Evolutionary conservation across 2,888 invertebrate species (phyloP).

Genomic region (Aphrophora alni): DNA sequence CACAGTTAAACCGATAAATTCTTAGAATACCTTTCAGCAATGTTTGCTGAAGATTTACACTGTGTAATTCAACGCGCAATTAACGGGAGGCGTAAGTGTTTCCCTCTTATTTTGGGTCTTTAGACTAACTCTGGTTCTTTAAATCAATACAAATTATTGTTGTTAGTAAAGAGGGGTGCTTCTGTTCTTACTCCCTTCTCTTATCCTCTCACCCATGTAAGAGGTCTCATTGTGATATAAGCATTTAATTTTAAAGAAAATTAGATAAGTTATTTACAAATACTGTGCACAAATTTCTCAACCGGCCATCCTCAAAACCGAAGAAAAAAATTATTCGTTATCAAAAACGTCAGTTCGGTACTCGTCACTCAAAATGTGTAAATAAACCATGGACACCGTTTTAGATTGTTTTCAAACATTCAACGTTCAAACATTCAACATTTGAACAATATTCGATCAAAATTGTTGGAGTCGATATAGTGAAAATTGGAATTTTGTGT

Average conservation of each 20-base stretch:
- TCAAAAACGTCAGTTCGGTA: too few relatives aligned
- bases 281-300: too few relatives aligned
- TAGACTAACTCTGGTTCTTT: background rate
- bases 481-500: too few relatives aligned
- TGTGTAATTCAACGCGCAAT: background rate
- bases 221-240: background rate
- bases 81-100: background rate
- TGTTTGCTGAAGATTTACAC: background rate
- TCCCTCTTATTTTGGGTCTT: background rate
- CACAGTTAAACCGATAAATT: background rate
- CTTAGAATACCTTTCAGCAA: background rate
- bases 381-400: too few relatives aligned
- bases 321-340: too few relatives aligned
- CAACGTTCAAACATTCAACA: too few relatives aligned
- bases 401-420: too few relatives aligned
- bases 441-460: too few relatives aligned
- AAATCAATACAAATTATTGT: conserved; percentile 9
- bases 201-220: background rate
- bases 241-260: background rate
- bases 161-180: conserved; percentile 9
- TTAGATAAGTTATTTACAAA: background rate
- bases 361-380: too few relatives aligned
- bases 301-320: too few relatives aligned
- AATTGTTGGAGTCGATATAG: too few relatives aligned
- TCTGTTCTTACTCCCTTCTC: background rate